Conservation (phyloP, 2,888 invertebrate species). For the Suillia variegata region DNA sequence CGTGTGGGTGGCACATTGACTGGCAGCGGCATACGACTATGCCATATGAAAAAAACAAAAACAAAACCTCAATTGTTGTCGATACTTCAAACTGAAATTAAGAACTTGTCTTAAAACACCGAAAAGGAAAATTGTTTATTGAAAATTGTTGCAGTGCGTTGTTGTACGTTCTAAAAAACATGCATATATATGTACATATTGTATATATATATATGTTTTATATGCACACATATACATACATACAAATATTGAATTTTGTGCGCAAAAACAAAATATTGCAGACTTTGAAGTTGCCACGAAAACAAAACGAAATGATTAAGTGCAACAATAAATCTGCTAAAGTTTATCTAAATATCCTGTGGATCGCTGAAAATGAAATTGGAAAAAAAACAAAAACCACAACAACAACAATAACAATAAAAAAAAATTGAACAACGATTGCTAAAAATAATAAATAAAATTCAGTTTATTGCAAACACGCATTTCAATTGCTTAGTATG, state of each 20-base stretch:
- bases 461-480: slow-evolving; percentile 5
- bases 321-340: not conserved
- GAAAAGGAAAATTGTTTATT: too few species aligned
- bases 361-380: slow-evolving; percentile 24
- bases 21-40: too few species aligned
- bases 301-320: not conserved
- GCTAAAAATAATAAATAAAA: slow-evolving; percentile 14
- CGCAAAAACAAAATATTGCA: too few species aligned
- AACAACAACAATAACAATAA: too few species aligned
- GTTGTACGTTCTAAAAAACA: too few species aligned
- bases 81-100: too few species aligned
- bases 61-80: too few species aligned
- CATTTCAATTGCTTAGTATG: not conserved
- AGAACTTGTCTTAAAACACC: too few species aligned
- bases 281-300: not conserved
- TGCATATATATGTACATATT: not conserved
- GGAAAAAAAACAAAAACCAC: not conserved
- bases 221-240: not conserved
- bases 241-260: not conserved
- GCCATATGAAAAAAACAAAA: too few species aligned
- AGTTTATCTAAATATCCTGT: slow-evolving; percentile 16
- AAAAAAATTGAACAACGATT: not conserved
- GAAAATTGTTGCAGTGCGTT: too few species aligned
- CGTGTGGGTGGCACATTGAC: too few species aligned
- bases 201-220: not conserved